A percentile compares a stretch with the other conserved stretches of the same genome.
These are phyloP conservation scores for Ptychodera flava DNA, from an alignment of 35 echinoderm and acorn worm species.

Conservation along the genomic window DNA sequence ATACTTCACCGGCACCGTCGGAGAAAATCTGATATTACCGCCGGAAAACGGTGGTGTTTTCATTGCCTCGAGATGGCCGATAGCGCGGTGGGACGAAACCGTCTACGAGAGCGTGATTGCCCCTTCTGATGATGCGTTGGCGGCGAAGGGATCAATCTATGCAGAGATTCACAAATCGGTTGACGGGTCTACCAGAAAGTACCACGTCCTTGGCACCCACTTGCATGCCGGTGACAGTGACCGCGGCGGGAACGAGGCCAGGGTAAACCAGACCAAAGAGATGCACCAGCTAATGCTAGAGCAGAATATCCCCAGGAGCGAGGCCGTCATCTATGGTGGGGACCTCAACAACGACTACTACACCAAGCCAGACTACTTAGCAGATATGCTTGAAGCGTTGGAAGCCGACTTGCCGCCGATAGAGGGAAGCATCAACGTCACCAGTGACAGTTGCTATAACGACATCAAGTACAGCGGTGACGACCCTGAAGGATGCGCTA, in stretches of 20 bases:
- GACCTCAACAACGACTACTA: constrained; percentile 46
- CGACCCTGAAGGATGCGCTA: too few relatives aligned
- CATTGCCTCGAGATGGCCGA: constrained; percentile 50
- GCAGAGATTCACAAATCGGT: constrained; percentile 37
- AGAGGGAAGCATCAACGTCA: not conserved
- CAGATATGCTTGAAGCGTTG: constrained; percentile 3
- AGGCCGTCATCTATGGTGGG: constrained; percentile 63
- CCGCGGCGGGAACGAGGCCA: constrained; percentile 2
- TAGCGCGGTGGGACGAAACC: not conserved
- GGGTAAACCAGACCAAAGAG: constrained; percentile 34
- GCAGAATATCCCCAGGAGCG: constrained; percentile 26
- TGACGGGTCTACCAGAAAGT: constrained; percentile 1
- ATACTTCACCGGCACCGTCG: constrained; percentile 34
- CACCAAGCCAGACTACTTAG: constrained; percentile 19
- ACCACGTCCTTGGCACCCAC: constrained; percentile 69
- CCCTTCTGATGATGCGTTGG: not conserved
- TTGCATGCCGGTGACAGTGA: constrained; percentile 47
- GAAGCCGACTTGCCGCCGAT: constrained; percentile 23
- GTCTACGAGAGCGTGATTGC: constrained; percentile 8
- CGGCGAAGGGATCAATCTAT: constrained; percentile 59
- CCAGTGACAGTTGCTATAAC: not conserved
- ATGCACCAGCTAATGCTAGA: constrained; percentile 49
- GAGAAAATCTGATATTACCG: not conserved
- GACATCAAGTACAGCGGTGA: not conserved
- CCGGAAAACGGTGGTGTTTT: constrained; percentile 48